Evolutionary conservation across 1,140 invertebrate genomes (phyloP).

Genomic region (Globodera ellingtonae): DNA sequence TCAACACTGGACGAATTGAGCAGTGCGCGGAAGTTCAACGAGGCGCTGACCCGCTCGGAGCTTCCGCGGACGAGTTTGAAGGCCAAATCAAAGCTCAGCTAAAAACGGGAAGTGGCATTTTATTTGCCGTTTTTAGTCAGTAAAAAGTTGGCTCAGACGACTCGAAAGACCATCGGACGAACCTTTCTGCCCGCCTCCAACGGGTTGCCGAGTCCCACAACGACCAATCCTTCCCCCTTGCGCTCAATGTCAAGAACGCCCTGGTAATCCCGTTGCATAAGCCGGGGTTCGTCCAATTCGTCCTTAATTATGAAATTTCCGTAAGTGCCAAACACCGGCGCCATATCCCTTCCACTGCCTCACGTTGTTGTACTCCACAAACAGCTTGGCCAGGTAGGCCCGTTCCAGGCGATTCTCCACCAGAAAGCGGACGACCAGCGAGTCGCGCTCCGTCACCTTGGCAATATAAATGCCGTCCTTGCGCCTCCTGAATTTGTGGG

Average conservation of each 20-base stretch:
- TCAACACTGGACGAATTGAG: slow-evolving; percentile 55
- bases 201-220: slow-evolving; percentile 56
- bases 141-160: background rate
- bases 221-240: slow-evolving; percentile 49
- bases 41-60: slow-evolving; percentile 56
- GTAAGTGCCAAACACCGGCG: no score
- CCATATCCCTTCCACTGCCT: background rate
- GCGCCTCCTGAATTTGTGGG: slow-evolving; percentile 15
- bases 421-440: slow-evolving; percentile 50
- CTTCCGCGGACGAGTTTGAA: slow-evolving; percentile 62
- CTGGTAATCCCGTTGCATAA: slow-evolving; percentile 26
- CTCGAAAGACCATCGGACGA: background rate
- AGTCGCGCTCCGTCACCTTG: slow-evolving; percentile 55
- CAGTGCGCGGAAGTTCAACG: slow-evolving; percentile 53
- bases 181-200: slow-evolving; percentile 53
- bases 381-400: slow-evolving; percentile 54
- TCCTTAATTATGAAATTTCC: slow-evolving; percentile 26
- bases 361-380: slow-evolving; percentile 49
- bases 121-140: background rate
- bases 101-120: slow-evolving; percentile 19
- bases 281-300: slow-evolving; percentile 54
- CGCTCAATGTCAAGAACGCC: slow-evolving; percentile 51
- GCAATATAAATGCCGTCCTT: slow-evolving; percentile 41
- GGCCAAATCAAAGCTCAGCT: slow-evolving; percentile 56
- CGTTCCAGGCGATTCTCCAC: slow-evolving; percentile 52